A percentile compares a stretch with the other conserved stretches of the same genome.
These are phyloP conservation scores for Protonemura montana DNA, from an alignment of 2,888 invertebrate species.

Conservation along the genomic window DNA sequence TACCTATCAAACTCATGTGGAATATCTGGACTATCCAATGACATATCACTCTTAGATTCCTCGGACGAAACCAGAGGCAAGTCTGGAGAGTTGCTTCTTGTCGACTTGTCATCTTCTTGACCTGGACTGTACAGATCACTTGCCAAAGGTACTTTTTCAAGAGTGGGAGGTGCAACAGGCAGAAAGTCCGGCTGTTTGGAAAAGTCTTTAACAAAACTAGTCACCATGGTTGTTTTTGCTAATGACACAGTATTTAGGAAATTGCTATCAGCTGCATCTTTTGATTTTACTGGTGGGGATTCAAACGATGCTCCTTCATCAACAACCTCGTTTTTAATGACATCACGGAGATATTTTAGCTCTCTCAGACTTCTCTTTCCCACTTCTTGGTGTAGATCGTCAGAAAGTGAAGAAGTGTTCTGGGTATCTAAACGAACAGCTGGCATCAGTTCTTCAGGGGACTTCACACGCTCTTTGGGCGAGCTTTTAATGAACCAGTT, in stretches of 20 bases:
- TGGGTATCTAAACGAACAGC: neutral
- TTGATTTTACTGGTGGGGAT: neutral
- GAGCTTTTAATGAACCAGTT: neutral
- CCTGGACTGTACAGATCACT: slow-evolving; percentile 46
- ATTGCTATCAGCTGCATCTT: neutral
- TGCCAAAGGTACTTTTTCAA: neutral
- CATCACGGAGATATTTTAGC: slow-evolving; percentile 20
- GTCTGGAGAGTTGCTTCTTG: slow-evolving; percentile 8
- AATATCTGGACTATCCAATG: slow-evolving; percentile 32
- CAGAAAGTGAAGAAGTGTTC: slow-evolving; percentile 1
- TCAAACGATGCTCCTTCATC: neutral
- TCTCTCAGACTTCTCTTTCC: neutral
- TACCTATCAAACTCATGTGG: neutral
- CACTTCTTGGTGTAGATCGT: slow-evolving; percentile 25
- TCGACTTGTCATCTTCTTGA: slow-evolving; percentile 37
- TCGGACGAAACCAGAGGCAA: neutral
- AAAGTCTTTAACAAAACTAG: slow-evolving; percentile 36
- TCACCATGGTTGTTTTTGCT: neutral
- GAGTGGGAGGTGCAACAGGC: neutral
- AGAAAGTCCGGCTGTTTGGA: neutral
- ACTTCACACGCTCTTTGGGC: neutral
- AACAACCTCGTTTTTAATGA: slow-evolving; percentile 13
- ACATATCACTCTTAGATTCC: slow-evolving; percentile 41
- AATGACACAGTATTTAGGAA: neutral
- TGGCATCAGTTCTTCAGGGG: neutral